A percentile compares a stretch with the other conserved stretches of the same genome.
Conservation (phyloP, 2,113 vertebrate genomes). For the Melanerpes formicivorus region DNA sequence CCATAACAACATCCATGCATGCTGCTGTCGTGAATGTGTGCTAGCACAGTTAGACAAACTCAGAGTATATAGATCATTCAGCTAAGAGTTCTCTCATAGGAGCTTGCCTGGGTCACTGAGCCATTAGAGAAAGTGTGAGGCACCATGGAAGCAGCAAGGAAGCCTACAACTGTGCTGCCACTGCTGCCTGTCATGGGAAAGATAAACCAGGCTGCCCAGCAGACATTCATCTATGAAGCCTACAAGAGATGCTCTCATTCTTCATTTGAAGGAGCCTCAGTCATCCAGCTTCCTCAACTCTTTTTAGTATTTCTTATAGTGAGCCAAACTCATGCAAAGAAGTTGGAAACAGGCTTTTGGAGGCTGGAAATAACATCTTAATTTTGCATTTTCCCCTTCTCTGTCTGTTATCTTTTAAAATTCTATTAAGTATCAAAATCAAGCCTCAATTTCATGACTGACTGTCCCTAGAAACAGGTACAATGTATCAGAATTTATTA, state of each 20-base stretch:
- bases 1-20: fast-evolving
- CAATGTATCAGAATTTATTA: neutral
- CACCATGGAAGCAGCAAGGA: neutral
- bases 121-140: neutral
- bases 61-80: neutral
- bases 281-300: neutral
- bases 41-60: neutral
- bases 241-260: neutral
- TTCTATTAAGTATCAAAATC: neutral
- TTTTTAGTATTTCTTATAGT: neutral
- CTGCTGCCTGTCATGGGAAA: neutral
- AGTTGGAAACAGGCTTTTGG: neutral
- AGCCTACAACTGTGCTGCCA: neutral
- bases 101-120: neutral
- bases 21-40: neutral
- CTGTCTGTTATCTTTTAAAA: neutral
- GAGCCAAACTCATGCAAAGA: neutral
- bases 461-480: neutral
- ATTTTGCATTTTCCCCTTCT: neutral
- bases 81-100: neutral
- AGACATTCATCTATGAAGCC: neutral
- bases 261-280: neutral
- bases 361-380: neutral
- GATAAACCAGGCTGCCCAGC: neutral
- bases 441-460: neutral